Conservation (phyloP, 2,113 vertebrate genomes). For the Chauna torquata region DNA sequence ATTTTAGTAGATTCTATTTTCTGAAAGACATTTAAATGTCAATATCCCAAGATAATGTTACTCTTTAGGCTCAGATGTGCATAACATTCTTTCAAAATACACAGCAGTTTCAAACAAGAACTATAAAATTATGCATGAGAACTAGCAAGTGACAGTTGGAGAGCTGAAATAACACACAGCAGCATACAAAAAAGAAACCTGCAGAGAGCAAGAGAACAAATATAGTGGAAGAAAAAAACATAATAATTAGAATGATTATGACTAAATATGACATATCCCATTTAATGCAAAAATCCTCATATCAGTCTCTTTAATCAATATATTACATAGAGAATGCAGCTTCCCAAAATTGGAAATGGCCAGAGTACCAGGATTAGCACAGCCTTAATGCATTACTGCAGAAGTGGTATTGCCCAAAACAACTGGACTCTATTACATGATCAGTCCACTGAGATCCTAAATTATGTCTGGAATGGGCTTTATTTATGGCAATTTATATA, state of each 20-base stretch:
- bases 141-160: neutral
- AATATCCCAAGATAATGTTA: neutral
- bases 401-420: conserved; percentile 14
- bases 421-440: conserved; percentile 23
- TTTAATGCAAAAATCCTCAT: neutral
- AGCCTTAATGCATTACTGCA: neutral
- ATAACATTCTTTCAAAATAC: neutral
- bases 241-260: neutral
- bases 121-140: neutral
- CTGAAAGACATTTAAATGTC: neutral
- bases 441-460: conserved; percentile 10
- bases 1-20: neutral
- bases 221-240: neutral
- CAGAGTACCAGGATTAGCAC: neutral
- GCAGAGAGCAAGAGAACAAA: neutral
- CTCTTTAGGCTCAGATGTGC: neutral
- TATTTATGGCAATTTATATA: conserved; percentile 15
- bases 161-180: neutral
- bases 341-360: conserved; percentile 9
- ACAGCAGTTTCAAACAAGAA: neutral
- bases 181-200: neutral
- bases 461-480: conserved; percentile 38
- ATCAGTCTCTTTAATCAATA: neutral
- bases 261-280: neutral
- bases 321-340: neutral